Base-by-base conservation (phyloP, 1,140 invertebrate species). In the Drosophila punjabiensis region DNA sequence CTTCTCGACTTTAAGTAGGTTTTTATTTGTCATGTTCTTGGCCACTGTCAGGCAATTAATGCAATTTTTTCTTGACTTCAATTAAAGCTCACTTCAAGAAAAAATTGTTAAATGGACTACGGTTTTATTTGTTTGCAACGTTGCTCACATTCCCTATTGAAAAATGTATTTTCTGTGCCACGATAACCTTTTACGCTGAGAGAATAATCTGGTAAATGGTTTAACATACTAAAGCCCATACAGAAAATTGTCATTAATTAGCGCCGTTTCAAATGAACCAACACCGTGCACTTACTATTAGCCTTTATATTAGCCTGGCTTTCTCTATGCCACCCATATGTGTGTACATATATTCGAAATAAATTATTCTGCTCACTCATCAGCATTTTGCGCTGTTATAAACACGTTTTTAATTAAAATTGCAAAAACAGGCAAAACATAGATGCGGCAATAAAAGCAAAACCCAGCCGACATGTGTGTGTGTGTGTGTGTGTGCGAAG, bases 401-500 rank as follows among this genome's bases (percentile, higher is more conserved):
- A 90, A 90, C 86, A 90, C 86, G 86, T 90, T 90, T 90, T 90
- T 90, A 90, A 90, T 90, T 90, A 90, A 90, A 90, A 90, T 90
- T 82, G 86, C 86, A 90, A 86, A 90, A 90, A 82, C 85, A 82
- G 86, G 76, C 70, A 75, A 76, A 89, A 76, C 78, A 76, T 85
- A 89, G 82, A 85, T 50, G 71, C 61, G 68, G 68, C 73, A 78
- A 90, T 90, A 90, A 90, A 82, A 85, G 68, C 63, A 82, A 85
- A 63, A 68, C 68, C 71, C 20, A 9, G 58, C 48, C 47, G 33
- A 62, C 47, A 39, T 76, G 52, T 59, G 65, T 58, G 65, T 58
- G 39, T 50, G 33, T 76, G 52, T 59, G 65, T 58, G 65, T 58
- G 39, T 50, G 33, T 65, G 66, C 47, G 37, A 14, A 39, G 28